Evolutionary conservation across 2,113 vertebrate genomes (phyloP).

Genomic region (Calypte anna): DNA sequence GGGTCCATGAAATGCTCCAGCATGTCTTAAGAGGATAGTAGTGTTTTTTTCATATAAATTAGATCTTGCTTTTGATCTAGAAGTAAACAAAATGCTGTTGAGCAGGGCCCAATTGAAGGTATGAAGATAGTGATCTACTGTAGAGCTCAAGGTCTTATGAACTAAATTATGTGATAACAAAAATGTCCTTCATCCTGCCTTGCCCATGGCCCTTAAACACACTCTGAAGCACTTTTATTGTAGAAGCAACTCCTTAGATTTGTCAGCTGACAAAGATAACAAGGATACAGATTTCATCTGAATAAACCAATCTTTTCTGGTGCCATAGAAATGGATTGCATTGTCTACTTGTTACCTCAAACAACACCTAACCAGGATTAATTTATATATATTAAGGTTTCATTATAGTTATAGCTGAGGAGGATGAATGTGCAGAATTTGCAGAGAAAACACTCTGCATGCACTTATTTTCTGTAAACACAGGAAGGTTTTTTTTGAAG

Average conservation of each 20-base stretch:
- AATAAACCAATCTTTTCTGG: neutral
- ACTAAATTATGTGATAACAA: neutral
- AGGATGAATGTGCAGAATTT: neutral
- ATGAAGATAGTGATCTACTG: neutral
- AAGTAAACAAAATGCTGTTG: neutral
- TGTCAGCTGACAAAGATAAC: neutral
- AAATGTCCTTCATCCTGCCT: neutral
- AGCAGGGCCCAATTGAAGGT: neutral
- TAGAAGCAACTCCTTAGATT: neutral
- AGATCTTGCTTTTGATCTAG: neutral
- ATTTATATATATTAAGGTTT: neutral
- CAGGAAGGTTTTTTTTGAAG: neutral
- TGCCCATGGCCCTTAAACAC: fast-evolving
- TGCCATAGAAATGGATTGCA: neutral
- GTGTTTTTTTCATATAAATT: neutral
- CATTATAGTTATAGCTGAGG: neutral
- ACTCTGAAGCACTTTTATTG: neutral
- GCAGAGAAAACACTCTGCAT: neutral
- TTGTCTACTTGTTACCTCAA: neutral
- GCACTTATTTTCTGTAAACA: neutral
- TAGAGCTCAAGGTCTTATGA: neutral
- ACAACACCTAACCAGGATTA: neutral
- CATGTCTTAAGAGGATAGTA: neutral
- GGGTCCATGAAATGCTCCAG: neutral
- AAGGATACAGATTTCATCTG: neutral